A percentile compares a stretch with the other conserved stretches of the same genome.
Conservation (phyloP, 23 tunicate genomes). For the Styela clava region DNA sequence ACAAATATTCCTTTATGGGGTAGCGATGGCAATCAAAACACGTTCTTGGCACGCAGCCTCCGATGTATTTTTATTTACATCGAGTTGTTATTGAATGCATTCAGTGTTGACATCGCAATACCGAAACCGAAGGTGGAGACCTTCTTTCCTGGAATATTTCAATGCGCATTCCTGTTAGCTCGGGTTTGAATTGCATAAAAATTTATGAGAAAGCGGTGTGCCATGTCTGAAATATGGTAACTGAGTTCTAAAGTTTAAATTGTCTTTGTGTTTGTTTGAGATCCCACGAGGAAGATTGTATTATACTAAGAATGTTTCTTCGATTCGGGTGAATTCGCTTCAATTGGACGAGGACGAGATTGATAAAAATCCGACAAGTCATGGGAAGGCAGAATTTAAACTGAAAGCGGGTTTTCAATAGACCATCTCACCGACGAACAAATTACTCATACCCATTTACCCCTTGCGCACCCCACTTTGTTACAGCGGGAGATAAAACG, state of each 20-base stretch:
- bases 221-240: neutral
- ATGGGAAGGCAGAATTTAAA: slow-evolving; percentile 29
- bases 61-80: neutral
- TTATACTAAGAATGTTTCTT: neutral
- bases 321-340: slow-evolving; percentile 22
- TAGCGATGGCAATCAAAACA: neutral
- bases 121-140: slow-evolving; percentile 24
- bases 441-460: slow-evolving; percentile 5
- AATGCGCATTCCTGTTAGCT: neutral
- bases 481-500: neutral
- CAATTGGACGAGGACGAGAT: slow-evolving; percentile 7
- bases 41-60: neutral
- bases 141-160: neutral
- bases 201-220: neutral
- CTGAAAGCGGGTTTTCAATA: slow-evolving; percentile 30
- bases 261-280: neutral
- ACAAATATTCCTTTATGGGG: neutral
- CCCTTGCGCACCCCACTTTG: slow-evolving; percentile 1
- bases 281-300: neutral
- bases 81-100: slow-evolving; percentile 24
- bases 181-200: neutral
- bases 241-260: neutral
- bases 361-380: slow-evolving; percentile 25
- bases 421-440: slow-evolving; percentile 11
- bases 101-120: neutral